Evolutionary conservation across 2,888 invertebrate genomes (phyloP).

Genomic region (Acanthopleura granulata): DNA sequence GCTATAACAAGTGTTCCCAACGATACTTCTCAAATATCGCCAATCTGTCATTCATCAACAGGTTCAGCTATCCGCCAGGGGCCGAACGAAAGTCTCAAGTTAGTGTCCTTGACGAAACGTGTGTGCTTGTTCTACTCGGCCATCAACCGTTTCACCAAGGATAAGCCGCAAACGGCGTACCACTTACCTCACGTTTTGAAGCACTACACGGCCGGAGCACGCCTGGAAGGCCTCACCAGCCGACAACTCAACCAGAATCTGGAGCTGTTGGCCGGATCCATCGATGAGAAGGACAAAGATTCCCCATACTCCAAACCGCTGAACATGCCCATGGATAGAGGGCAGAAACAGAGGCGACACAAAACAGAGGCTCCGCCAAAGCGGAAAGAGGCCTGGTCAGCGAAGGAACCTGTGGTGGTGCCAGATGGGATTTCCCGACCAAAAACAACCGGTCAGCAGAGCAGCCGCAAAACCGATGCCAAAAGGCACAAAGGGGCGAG

Average conservation of each 20-base stretch:
- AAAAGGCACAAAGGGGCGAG: no score
- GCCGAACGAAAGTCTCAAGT: no score
- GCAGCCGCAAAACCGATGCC: no score
- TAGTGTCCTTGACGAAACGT: constrained; percentile 27
- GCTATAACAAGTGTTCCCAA: no score
- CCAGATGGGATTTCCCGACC: no score
- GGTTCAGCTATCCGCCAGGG: no score
- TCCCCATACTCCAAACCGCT: constrained; percentile 41
- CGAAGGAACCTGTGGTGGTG: no score
- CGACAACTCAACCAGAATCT: constrained; percentile 39
- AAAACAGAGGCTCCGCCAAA: constrained; percentile 24
- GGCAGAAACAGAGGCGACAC: constrained; percentile 37
- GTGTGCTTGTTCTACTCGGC: constrained; percentile 50
- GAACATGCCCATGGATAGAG: not conserved
- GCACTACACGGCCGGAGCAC: constrained; percentile 54
- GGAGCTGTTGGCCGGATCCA: constrained; percentile 42
- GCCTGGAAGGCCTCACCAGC: constrained; percentile 51
- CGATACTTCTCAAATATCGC: no score
- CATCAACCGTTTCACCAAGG: constrained; percentile 46
- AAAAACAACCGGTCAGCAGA: no score
- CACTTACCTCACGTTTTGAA: constrained; percentile 47
- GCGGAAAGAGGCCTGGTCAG: no score
- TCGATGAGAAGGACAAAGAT: constrained; percentile 37
- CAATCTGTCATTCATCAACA: no score
- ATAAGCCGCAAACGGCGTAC: constrained; percentile 33